Base-by-base conservation (phyloP, 1,140 invertebrate genomes). In the Idris sp. region DNA sequence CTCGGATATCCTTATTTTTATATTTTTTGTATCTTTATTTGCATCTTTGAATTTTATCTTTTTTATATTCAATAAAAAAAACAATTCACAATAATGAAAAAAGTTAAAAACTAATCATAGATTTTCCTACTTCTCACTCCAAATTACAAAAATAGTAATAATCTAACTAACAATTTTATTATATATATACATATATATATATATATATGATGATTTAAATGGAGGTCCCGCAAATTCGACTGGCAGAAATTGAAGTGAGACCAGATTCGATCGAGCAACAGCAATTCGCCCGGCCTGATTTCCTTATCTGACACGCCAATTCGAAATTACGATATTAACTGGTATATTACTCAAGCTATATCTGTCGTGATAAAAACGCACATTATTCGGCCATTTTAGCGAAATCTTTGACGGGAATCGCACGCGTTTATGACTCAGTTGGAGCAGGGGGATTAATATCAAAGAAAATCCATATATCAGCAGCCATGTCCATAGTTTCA, bases 401-500 rank as follows among this genome's bases (percentile, higher is more conserved):
- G 28, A 38, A 53, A 49, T 44, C 49, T 61, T 48, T 48, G 11
- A 43, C n/a, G 36, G 6, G 31, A 14, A 53, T 41, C 43, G 25
- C 15, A 14, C 13, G 14, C 56, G 10, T 59, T 56, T 58, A 62
- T 59, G 69, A 73, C 59, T 59, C n/a, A 44, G 69, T 59, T 44
- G 30, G 36, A 58, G 33, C 15, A 43, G 11, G 26, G n/a, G 25
- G 69, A 65, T 73, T 73, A 73, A 73, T 65, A 59, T 51, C 44
- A 38, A 73, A 73, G 59, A 73, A 73, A 67, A 14, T 46, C 36
- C 58, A 68, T 74, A 74, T 69, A 74, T 74, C 64, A 74, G 64
- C 58, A 54, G 49, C 54, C 35, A 58, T 65, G 65, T 64, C 59
- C 58, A 69, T 68, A 75, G 73, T 75, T 75, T 65, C 73, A 65